These are phyloP conservation scores for Naja naja DNA, from an alignment of 2,113 vertebrate genomes.

Conservation along the genomic window DNA sequence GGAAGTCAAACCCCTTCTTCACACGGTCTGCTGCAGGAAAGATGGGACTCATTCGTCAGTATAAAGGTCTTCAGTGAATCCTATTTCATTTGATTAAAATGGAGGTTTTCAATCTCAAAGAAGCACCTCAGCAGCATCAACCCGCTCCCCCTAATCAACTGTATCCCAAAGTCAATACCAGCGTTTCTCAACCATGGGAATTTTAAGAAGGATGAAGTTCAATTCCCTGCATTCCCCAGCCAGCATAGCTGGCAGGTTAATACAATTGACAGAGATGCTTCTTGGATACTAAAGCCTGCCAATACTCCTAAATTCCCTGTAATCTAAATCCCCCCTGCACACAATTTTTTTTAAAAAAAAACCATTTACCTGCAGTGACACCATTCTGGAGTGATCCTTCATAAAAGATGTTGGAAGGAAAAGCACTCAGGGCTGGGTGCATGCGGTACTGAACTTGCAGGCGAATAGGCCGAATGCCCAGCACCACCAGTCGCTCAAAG, in stretches of 20 bases:
- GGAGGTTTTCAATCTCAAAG: not conserved
- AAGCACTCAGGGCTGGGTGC: conserved; percentile 96
- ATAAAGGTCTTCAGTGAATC: not conserved
- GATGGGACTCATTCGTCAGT: not conserved
- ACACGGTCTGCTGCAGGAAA: conserved; percentile 84
- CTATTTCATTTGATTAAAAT: not conserved
- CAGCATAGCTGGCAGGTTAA: accelerated
- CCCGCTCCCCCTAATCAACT: not conserved
- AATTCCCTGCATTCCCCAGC: not conserved
- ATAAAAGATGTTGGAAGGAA: conserved; percentile 98
- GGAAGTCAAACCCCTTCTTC: conserved; percentile 98
- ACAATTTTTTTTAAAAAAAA: not conserved
- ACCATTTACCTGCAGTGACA: conserved; percentile 85
- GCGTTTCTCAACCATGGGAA: not conserved
- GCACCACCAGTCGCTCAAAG: conserved; percentile 92
- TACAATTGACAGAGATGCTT: not conserved
- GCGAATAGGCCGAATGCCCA: conserved; percentile 97
- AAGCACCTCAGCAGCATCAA: not conserved
- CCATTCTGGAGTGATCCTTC: conserved; percentile 97
- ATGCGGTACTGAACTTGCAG: conserved; percentile 98
- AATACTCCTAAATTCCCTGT: not conserved
- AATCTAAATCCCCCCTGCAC: not conserved
- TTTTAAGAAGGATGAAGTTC: not conserved
- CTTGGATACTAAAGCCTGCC: not conserved
- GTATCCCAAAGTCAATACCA: accelerated